These are phyloP conservation scores for Meandrusa payeni DNA, from an alignment of 2,888 invertebrate genomes.

Conservation along the genomic window DNA sequence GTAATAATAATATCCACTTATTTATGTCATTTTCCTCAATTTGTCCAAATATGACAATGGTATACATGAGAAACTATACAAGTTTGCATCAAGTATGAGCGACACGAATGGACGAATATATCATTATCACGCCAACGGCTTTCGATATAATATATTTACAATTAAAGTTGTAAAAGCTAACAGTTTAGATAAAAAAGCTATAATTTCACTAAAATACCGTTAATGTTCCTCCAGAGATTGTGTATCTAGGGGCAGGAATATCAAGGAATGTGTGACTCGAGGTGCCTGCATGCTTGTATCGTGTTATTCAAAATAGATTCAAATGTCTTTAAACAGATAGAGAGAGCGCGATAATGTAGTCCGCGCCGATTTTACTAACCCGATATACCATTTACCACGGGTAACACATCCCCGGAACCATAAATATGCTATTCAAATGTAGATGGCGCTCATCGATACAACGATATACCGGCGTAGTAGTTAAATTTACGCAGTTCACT, in stretches of 20 bases:
- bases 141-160: too few relatives aligned
- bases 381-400: slow-evolving; percentile 14
- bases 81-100: too few relatives aligned
- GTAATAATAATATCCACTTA: too few relatives aligned
- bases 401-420: slow-evolving; percentile 7
- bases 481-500: slow-evolving; percentile 15
- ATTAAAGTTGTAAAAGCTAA: too few relatives aligned
- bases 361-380: background rate
- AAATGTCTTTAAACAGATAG: background rate
- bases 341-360: background rate
- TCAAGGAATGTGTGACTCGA: too few relatives aligned
- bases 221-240: background rate
- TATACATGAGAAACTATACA: too few relatives aligned
- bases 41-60: too few relatives aligned
- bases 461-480: slow-evolving; percentile 1
- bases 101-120: too few relatives aligned
- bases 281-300: background rate
- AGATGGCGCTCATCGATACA: slow-evolving; percentile 14
- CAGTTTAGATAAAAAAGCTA: too few relatives aligned
- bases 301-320: slow-evolving; percentile 4
- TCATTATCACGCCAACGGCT: too few relatives aligned
- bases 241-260: too few relatives aligned
- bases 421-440: slow-evolving; percentile 20
- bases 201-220: background rate
- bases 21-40: too few relatives aligned